These are phyloP conservation scores for Pelusios castaneus DNA, from an alignment of 2,113 vertebrate species.

Conservation along the genomic window DNA sequence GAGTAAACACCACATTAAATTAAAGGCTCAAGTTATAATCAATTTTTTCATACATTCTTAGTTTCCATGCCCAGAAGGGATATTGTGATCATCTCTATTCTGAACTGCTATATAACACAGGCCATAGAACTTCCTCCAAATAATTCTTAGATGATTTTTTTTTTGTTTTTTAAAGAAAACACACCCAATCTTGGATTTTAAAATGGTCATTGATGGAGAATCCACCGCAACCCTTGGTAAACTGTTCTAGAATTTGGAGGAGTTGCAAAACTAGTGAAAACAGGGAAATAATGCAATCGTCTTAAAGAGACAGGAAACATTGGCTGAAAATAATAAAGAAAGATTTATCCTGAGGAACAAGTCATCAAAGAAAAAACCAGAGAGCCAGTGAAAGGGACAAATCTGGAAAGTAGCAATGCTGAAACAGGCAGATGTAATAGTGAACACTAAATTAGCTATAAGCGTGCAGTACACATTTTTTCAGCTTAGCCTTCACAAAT, in stretches of 20 bases:
- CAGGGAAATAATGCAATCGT: slow-evolving; percentile 38
- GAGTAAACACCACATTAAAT: slow-evolving; percentile 26
- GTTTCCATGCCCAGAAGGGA: background rate
- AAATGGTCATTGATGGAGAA: background rate
- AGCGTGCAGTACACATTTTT: background rate
- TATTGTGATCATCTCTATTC: background rate
- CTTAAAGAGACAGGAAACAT: slow-evolving; percentile 41
- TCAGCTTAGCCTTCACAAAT: slow-evolving; percentile 1
- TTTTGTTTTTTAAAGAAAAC: too few relatives aligned
- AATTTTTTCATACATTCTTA: background rate
- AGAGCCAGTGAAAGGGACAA: slow-evolving; percentile 10
- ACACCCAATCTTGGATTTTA: background rate
- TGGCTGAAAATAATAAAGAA: slow-evolving; percentile 55
- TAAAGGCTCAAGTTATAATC: slow-evolving; percentile 18
- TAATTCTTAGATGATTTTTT: background rate
- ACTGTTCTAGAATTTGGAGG: background rate
- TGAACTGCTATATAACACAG: background rate
- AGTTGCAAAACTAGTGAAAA: slow-evolving; percentile 26
- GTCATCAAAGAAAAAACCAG: slow-evolving; percentile 51
- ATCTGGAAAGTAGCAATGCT: slow-evolving; percentile 18
- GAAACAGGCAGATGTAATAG: slow-evolving; percentile 59
- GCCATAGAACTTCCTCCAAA: background rate
- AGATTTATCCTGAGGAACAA: slow-evolving; percentile 22
- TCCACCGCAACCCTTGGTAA: background rate
- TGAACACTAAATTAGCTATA: background rate